A percentile compares a stretch with the other conserved stretches of the same genome.
phyloP scores from a whole-genome alignment of 2,797 vertebrate genomes.

The Synaphobranchus kaupii region DNA sequence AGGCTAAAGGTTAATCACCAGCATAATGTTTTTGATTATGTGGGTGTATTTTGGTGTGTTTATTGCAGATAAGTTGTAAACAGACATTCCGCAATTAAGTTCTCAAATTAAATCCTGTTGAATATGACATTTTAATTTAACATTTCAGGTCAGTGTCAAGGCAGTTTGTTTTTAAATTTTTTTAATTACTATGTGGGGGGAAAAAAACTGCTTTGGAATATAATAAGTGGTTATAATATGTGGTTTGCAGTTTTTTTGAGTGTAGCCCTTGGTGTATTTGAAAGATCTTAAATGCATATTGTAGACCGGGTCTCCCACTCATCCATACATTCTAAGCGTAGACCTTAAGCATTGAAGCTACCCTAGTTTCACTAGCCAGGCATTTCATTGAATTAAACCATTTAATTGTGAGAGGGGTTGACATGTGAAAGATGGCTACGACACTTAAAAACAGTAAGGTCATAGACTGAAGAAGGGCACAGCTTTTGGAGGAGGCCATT shows the following conservation, averaged over 20 bases:
- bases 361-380: not conserved
- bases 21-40: not conserved
- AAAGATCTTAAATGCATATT: not conserved
- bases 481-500: conserved; percentile 60
- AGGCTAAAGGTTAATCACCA: not conserved
- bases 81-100: not conserved
- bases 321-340: not conserved
- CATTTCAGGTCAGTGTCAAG: not conserved
- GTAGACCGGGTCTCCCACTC: not conserved
- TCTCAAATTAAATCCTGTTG: not conserved
- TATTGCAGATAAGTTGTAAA: not conserved
- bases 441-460: not conserved
- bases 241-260: not conserved
- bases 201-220: too few species aligned
- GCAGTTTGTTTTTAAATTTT: not conserved
- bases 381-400: not conserved
- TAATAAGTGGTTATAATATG: not conserved
- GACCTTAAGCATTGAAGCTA: not conserved
- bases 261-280: not conserved
- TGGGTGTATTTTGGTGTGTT: not conserved
- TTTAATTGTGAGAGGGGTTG: not conserved
- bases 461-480: conserved; percentile 41
- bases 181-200: too few species aligned
- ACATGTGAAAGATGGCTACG: conserved; percentile 19
- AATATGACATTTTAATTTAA: not conserved